phyloP scores from a whole-genome alignment of 2,113 vertebrate species.

The Dermatemys mawii region DNA sequence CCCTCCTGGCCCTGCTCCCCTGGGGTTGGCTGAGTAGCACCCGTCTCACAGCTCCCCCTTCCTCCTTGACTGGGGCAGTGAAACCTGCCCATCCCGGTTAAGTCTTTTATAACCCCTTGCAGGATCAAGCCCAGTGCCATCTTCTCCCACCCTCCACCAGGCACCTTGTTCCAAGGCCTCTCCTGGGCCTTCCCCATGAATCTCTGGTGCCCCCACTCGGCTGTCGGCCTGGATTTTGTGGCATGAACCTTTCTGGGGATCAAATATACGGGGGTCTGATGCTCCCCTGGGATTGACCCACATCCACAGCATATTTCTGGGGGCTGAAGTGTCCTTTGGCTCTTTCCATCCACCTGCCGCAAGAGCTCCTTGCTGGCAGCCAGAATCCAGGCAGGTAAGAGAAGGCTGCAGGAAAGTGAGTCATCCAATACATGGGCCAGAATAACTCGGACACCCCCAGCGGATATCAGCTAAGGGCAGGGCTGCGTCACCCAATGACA shows the following conservation, averaged over 20 bases:
- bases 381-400: rapidly evolving
- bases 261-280: not conserved
- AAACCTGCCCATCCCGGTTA: too few relatives aligned
- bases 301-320: slow-evolving; percentile 32
- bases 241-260: not conserved
- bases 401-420: rapidly evolving
- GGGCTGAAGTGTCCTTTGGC: not conserved
- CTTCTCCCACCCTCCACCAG: not conserved
- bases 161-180: not conserved
- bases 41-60: too few relatives aligned
- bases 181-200: not conserved
- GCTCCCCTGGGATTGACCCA: slow-evolving; percentile 47
- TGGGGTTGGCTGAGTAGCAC: too few relatives aligned
- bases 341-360: not conserved
- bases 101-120: too few relatives aligned
- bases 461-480: not conserved
- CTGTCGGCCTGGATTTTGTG: not conserved
- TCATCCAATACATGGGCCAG: not conserved
- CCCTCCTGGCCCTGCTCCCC: too few relatives aligned
- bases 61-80: too few relatives aligned
- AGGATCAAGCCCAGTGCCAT: too few relatives aligned
- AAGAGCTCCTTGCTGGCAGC: not conserved
- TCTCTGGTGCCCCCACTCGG: not conserved
- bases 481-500: not conserved
- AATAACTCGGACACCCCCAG: not conserved